Evolutionary conservation across 1,140 invertebrate species (phyloP), one percentile per base, ranked within the genome.

Genomic region (Mesaphorura yosii): DNA sequence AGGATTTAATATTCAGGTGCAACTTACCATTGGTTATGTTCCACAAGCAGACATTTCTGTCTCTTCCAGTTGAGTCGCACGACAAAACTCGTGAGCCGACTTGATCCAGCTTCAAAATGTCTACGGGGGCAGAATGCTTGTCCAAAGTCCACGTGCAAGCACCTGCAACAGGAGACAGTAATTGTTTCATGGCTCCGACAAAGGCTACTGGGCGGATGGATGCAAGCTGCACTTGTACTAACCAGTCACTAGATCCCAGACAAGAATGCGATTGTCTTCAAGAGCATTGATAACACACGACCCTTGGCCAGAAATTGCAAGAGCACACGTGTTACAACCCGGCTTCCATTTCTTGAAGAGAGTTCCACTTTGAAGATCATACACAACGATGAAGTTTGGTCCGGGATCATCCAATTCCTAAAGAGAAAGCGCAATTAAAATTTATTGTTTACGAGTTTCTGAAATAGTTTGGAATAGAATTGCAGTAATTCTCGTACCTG

Each of bases 341-440:
- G 84, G 84, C 69, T 89, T 89, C 84, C 86, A 88, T 70, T 87
- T 87, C 69, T 88, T 88, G 70, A 89, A 89, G 57, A 89, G 67
- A 1, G 86, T 89, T n/a, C 87, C 87, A 60, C 84, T 88, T 71
- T 86, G 82, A n/a, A 91, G 73, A 70, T 91, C 87, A 68, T 89
- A 91, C 25, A 90, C 85, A 34, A 88, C 84, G 48, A 91, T 86
- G 72, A 88, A 89, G 72, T 88, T 89, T 1, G 86, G 83, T 26
- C 79, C 77, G 0, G 81, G 78, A 64, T 86, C 84, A 64, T 86
- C 83, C 22, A 88, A 75, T 71, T 89, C 86, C 68, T 86, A 74
- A 26, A 76, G 77, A 44, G 77, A 76, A 59, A 55, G 27, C n/a
- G n/a, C 34, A 39, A 12, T 44, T 38, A 20, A 29, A 10, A 50